Percentiles rank a stretch among this genome's conserved stretches.
phyloP scores from a whole-genome alignment of 2,113 vertebrate species.

The Thoracochromis brauschi region DNA sequence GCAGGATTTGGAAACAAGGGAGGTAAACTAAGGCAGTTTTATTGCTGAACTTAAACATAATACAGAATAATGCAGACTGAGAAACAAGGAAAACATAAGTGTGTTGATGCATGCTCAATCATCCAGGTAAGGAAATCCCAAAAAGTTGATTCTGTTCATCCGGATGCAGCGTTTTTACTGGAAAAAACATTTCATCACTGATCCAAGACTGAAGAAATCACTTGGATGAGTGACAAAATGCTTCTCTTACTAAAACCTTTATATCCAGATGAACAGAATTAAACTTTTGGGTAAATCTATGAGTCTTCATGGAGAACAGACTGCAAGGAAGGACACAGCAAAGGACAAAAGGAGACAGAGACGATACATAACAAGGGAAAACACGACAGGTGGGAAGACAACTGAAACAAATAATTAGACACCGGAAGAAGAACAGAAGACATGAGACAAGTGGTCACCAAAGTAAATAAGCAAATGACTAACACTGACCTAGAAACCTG shows the following conservation, averaged over 20 bases:
- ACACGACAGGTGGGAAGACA: fast-evolving
- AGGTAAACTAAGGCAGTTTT: background rate
- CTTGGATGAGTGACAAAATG: fast-evolving
- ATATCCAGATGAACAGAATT: fast-evolving
- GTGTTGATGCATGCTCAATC: background rate
- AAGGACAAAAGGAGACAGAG: background rate
- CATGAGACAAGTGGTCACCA: fast-evolving
- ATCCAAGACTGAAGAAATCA: background rate
- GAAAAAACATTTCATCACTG: no score
- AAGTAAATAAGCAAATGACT: fast-evolving
- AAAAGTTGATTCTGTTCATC: background rate
- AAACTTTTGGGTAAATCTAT: no score
- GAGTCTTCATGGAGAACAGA: fast-evolving
- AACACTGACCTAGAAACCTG: background rate
- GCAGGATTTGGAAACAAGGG: fast-evolving
- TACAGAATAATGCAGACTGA: fast-evolving
- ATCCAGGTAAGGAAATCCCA: background rate
- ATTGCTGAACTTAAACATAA: background rate
- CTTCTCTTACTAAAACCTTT: fast-evolving
- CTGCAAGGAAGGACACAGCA: background rate
- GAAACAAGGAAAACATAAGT: background rate
- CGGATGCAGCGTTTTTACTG: fast-evolving
- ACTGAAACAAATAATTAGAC: background rate
- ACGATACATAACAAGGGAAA: background rate
- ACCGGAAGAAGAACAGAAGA: fast-evolving